Evolutionary conservation across 2,797 vertebrate genomes (phyloP), one percentile per base, ranked within the genome.

Genomic region (Poeciliopsis turneri): DNA sequence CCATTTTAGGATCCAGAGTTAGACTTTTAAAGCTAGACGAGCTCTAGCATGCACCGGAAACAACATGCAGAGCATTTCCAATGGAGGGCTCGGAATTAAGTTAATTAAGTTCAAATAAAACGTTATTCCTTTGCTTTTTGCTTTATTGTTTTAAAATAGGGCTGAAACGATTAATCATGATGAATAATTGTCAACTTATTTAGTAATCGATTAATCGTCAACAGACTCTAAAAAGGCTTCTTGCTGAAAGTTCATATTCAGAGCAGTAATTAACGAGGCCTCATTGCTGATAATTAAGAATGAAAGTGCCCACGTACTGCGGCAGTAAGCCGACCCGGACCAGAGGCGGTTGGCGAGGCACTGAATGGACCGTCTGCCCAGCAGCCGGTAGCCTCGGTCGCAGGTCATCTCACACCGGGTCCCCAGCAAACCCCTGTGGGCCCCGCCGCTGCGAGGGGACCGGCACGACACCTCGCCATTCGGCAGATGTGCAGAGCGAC

Each of bases 321-420:
- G 96, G 87, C 98, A 99, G 90, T 95, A 91, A 0, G 96, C 93
- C 0, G 95, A 96, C 85, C 97, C 97, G 4, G 98, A 99, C 98
- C 98, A 99, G 88, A 92, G 96, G 12, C 98, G 96, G 84, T 0
- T 97, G 76, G 95, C 86, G 77, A 97, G 93, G 90, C 98, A 99
- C 25, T 95, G 95, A 7, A 99, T 92, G 0, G 96, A 94, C 0
- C 88, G 93, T 77, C 76, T 96, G 2, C 98, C 98, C 36, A 97
- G 74, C 85, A 98, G 94, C 9, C 95, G 94, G 93, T 97, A 97
- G 3, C 98, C 98, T 0, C 94, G 95, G 81, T 98, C 87, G 7
- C 98, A 99, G 81, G 94, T 95, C 87, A 99, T 93, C 87, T 95
- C 90, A 1, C 98, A 99, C 82, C 96, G 97, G 0, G 97, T 98